These are phyloP conservation scores for Bacillus rossius DNA, from an alignment of 1,140 invertebrate species.

Conservation along the genomic window DNA sequence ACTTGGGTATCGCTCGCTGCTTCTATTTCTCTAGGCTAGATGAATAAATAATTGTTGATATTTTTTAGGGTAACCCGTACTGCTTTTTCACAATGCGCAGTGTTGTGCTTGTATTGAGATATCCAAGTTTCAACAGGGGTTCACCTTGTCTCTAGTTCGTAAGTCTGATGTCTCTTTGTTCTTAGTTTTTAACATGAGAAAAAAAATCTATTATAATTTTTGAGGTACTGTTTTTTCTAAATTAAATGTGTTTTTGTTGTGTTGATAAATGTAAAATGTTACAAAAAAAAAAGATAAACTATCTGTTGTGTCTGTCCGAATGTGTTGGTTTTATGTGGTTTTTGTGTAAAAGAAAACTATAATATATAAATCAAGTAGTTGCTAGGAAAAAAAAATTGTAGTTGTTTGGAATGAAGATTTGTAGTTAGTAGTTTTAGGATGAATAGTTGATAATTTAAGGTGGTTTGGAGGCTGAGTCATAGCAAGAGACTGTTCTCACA, in stretches of 20 bases:
- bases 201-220: neutral
- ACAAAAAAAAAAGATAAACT: constrained; percentile 5
- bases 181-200: constrained; percentile 1
- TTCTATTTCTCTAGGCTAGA: too few species aligned
- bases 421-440: neutral
- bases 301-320: constrained; percentile 12
- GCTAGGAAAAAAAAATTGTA: constrained; percentile 7
- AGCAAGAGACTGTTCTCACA: neutral
- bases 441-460: neutral
- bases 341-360: constrained; percentile 12
- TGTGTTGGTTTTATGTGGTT: constrained; percentile 14
- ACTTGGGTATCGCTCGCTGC: too few species aligned
- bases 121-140: constrained; percentile 4
- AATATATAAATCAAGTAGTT: constrained; percentile 7
- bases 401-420: constrained; percentile 1
- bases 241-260: constrained; percentile 6
- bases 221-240: neutral
- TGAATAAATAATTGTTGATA: too few species aligned
- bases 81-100: constrained; percentile 2
- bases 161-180: too few species aligned
- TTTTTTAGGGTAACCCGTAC: too few species aligned
- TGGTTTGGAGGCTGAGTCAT: constrained; percentile 14
- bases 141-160: neutral
- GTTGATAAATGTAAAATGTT: neutral
- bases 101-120: neutral